Evolutionary conservation across 2,888 invertebrate genomes (phyloP), one percentile per base, ranked within the genome.

Genomic region (Drosophila fungiperda): DNA sequence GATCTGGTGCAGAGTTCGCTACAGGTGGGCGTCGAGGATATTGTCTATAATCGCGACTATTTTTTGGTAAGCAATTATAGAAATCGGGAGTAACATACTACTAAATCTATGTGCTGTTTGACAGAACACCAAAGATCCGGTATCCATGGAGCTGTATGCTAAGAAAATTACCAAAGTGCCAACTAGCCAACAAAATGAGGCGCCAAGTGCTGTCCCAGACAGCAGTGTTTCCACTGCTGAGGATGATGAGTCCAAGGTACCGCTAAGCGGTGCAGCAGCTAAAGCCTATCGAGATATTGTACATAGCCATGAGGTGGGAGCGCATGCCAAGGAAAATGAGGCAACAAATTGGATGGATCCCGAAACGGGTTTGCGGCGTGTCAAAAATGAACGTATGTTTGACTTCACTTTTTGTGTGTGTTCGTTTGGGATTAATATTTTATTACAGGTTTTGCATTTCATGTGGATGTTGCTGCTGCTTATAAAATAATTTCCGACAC

Each of bases 401-500:
- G 12, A 23, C 17, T 54, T 1, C 9, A 48, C 2, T 29, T 29
- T 29, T 6, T 29, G 29, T 29, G 55, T 23, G 9, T 2, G 9
- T 8, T 17, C 8, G 4, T 0, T 6, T 3, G 20, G 0, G 17
- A n/a, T 20, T 54, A 23, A 61, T 60, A 12, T 23, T 5, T 32
- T 4, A 12, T 42, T 8, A 11, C 48, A 93, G 95, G 95, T 3
- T 96, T 95, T 87, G 96, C 96, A 0, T 96, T 95, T 91, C 95
- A 96, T 83, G 94, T 95, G 6, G 96, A 96, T 91, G 94, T 94
- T 0, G 94, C 95, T 0, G 94, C 94, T 0, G 96, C 95, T 1
- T 96, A 96, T 91, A 95, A 95, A 73, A 94, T 96, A 32, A 96
- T 96, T 88, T 94, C 94, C 59, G 94, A 94, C 32, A 95, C 95